Percentiles rank a stretch among this genome's conserved stretches.
These are phyloP conservation scores for Phylloscopus trochilus DNA, from an alignment of 2,113 vertebrate species.

Conservation along the genomic window DNA sequence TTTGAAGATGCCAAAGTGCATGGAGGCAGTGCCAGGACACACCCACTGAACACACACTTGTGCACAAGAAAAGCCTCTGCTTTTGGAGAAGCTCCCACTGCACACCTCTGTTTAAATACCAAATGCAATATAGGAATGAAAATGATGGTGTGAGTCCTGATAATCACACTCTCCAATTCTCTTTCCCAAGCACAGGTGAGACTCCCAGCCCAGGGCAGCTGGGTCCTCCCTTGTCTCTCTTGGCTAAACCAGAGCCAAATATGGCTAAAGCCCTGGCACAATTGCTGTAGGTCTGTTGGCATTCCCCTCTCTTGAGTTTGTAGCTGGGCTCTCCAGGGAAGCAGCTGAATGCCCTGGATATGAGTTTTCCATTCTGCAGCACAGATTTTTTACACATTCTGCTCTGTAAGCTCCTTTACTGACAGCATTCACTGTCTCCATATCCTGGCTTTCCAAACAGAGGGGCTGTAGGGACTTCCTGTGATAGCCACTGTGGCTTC, in stretches of 20 bases:
- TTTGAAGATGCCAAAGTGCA: background rate
- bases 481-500: background rate
- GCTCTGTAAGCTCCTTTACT: background rate
- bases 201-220: background rate
- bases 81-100: background rate
- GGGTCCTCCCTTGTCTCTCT: background rate
- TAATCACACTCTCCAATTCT: rapidly evolving
- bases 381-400: background rate
- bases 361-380: background rate
- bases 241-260: background rate
- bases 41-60: rapidly evolving
- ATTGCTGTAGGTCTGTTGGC: rapidly evolving
- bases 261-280: rapidly evolving
- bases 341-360: background rate
- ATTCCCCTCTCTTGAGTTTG: background rate
- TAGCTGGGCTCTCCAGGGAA: background rate
- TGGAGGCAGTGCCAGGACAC: background rate
- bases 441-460: rapidly evolving
- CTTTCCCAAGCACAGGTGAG: background rate
- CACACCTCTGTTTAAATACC: background rate
- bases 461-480: background rate
- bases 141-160: background rate
- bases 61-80: background rate
- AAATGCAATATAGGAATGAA: background rate
- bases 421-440: rapidly evolving